A percentile compares a stretch with the other conserved stretches of the same genome.
phyloP scores from a whole-genome alignment of 2,113 vertebrate species.

The Trematomus loennbergii region DNA sequence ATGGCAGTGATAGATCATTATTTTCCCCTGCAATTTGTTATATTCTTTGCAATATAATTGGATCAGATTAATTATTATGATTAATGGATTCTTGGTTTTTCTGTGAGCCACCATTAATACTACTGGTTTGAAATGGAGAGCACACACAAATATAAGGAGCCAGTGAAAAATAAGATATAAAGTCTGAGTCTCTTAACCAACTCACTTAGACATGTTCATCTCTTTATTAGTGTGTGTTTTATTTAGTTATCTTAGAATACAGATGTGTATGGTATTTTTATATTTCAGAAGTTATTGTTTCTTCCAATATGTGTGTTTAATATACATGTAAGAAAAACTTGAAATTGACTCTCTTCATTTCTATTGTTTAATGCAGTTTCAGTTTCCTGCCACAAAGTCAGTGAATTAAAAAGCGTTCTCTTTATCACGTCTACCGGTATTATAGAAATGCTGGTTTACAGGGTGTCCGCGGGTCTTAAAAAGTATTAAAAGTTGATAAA shows the following conservation, averaged over 20 bases:
- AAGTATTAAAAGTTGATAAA: too few relatives aligned
- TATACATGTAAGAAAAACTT: not conserved
- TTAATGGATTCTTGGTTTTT: constrained; percentile 96
- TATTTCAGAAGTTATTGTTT: not conserved
- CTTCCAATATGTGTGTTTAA: not conserved
- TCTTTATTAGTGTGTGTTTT: not conserved
- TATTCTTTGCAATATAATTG: constrained; percentile 99
- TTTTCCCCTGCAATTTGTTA: constrained; percentile 99
- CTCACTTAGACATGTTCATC: constrained; percentile 65
- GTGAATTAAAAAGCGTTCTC: not conserved
- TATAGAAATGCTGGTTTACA: constrained; percentile 11
- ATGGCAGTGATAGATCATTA: constrained; percentile 99
- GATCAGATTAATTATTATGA: constrained; percentile 99
- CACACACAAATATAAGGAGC: constrained; percentile 90
- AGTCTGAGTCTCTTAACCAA: constrained; percentile 76
- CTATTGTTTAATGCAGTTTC: not conserved
- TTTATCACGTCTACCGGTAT: constrained; percentile 5
- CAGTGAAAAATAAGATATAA: constrained; percentile 84
- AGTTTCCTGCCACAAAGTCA: not conserved
- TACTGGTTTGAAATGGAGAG: constrained; percentile 88
- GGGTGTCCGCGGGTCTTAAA: too few relatives aligned
- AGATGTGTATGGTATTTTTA: not conserved
- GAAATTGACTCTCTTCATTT: not conserved
- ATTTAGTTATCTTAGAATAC: not conserved
- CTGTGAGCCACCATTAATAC: constrained; percentile 93